Evolutionary conservation across 2,888 invertebrate genomes (phyloP).

Genomic region (Halictus quadricinctus): DNA sequence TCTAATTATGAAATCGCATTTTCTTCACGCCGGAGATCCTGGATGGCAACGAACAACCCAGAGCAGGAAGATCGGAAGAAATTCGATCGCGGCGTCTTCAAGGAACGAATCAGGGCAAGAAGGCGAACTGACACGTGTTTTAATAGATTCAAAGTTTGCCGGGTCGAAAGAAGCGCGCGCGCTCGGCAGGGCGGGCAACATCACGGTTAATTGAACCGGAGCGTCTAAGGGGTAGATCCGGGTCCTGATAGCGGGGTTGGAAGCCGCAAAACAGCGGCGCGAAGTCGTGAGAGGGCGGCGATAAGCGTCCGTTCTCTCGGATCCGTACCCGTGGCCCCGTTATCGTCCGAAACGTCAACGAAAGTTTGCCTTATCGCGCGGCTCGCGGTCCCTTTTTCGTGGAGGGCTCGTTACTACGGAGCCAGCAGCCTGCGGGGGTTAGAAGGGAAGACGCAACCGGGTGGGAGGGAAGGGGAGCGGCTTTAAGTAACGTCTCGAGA

Average conservation of each 20-base stretch:
- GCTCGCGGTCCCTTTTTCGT: constrained; percentile 62
- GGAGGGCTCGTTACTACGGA: constrained; percentile 46
- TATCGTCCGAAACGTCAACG: constrained; percentile 78
- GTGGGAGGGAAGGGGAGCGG: not conserved
- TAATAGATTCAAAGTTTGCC: not conserved
- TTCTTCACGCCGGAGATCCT: not conserved
- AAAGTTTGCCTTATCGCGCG: constrained; percentile 78
- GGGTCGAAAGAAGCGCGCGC: constrained; percentile 10
- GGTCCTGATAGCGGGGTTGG: constrained; percentile 22
- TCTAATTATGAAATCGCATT: not conserved
- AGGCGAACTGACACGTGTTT: not conserved
- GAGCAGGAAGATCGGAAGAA: not conserved
- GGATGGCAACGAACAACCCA: not conserved
- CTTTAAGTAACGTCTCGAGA: constrained; percentile 35
- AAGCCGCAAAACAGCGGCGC: constrained; percentile 56
- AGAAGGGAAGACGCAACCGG: not conserved
- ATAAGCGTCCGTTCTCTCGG: constrained; percentile 56
- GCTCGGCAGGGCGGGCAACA: constrained; percentile 43
- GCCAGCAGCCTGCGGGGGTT: constrained; percentile 10
- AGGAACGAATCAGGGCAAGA: not conserved
- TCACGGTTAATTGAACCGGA: constrained; percentile 56
- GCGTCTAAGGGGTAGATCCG: constrained; percentile 36
- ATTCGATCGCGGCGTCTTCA: not conserved
- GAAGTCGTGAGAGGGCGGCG: constrained; percentile 41
- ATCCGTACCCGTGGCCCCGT: constrained; percentile 63